Percentiles rank a stretch among this genome's conserved stretches.
phyloP scores from a whole-genome alignment of 2,888 invertebrate genomes.

The Sussaba pulchella region DNA sequence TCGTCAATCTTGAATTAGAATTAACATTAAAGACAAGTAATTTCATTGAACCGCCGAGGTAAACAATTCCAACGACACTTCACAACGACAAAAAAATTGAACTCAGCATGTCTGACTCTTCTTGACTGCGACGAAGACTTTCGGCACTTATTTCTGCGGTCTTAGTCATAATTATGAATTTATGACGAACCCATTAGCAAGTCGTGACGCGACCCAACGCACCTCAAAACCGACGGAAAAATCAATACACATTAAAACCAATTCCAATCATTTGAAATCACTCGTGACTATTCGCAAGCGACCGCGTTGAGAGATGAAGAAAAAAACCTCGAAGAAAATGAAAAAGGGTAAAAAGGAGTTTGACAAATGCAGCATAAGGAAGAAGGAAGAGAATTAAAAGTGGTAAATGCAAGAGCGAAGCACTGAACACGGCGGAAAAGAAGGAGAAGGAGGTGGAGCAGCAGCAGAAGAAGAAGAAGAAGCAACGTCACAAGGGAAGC shows the following conservation, averaged over 20 bases:
- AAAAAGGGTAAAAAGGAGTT: constrained; percentile 23
- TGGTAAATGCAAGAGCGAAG: constrained; percentile 11
- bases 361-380: constrained; percentile 21
- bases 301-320: not conserved
- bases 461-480: constrained; percentile 64
- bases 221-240: too few species aligned
- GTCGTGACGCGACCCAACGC: too few species aligned
- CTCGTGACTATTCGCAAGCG: not conserved
- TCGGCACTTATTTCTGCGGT: too few species aligned
- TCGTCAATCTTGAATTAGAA: too few species aligned
- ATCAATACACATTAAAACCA: not conserved
- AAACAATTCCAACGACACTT: too few species aligned
- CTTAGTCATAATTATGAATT: too few species aligned
- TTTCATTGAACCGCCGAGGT: too few species aligned
- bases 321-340: constrained; percentile 24
- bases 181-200: too few species aligned
- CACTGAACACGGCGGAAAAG: constrained; percentile 26
- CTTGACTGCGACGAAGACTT: too few species aligned
- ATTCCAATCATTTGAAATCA: not conserved
- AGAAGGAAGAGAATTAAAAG: constrained; percentile 25
- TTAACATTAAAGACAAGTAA: too few species aligned
- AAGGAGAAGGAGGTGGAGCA: constrained; percentile 49
- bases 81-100: too few species aligned
- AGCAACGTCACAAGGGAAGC: constrained; percentile 58
- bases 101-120: too few species aligned